These are phyloP conservation scores for Vulpes vulpes DNA, from an alignment of 2,113 vertebrate genomes.

Conservation along the genomic window DNA sequence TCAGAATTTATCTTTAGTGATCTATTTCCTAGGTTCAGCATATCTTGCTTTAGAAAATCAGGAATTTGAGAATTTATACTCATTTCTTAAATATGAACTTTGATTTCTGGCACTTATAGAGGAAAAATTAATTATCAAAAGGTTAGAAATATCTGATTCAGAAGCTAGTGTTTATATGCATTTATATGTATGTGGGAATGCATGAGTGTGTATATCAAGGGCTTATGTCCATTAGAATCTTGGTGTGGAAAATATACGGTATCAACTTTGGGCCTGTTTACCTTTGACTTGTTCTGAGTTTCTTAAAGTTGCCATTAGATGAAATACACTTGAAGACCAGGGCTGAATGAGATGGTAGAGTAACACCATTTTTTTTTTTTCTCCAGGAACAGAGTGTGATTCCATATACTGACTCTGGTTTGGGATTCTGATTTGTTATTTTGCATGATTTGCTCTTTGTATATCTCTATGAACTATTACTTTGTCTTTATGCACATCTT, in stretches of 20 bases:
- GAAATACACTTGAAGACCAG: neutral
- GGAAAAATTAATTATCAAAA: neutral
- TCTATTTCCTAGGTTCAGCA: neutral
- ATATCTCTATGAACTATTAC: neutral
- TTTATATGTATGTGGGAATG: neutral
- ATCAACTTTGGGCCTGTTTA: neutral
- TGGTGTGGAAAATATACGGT: neutral
- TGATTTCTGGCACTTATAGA: neutral
- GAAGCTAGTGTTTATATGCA: neutral
- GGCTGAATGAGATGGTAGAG: neutral
- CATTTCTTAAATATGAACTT: neutral
- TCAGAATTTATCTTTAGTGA: slow-evolving; percentile 36
- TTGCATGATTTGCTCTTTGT: neutral
- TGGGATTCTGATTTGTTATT: slow-evolving; percentile 27
- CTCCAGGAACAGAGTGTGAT: neutral
- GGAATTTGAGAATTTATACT: slow-evolving; percentile 24
- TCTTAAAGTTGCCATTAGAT: neutral
- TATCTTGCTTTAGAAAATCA: slow-evolving; percentile 33
- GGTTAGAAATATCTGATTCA: neutral
- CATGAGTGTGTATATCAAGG: neutral
- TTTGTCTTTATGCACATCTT: neutral
- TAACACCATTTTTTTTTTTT: neutral
- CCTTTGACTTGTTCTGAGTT: slow-evolving; percentile 36
- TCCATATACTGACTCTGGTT: neutral
- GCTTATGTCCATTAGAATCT: slow-evolving; percentile 1